A percentile compares a stretch with the other conserved stretches of the same genome.
Evolutionary conservation across 1,140 invertebrate species (phyloP).

Genomic region (Stegodyphus dumicola): DNA sequence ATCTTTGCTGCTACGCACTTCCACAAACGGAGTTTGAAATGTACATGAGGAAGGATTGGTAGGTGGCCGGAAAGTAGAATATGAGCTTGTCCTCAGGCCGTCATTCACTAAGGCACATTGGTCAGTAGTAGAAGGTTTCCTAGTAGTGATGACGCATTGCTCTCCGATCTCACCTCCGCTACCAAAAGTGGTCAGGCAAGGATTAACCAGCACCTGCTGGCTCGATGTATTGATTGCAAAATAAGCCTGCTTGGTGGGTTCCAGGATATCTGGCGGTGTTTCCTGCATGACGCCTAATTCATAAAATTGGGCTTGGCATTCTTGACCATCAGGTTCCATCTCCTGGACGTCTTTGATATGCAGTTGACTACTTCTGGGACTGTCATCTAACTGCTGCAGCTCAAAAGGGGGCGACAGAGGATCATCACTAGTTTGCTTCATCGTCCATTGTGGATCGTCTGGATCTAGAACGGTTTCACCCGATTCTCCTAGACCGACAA

Average conservation of each 20-base stretch:
- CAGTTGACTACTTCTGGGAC: slow-evolving; percentile 45
- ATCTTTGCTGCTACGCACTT: slow-evolving; percentile 1
- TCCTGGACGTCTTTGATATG: slow-evolving; percentile 47
- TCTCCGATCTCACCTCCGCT: slow-evolving; percentile 25
- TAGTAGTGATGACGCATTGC: slow-evolving; percentile 37
- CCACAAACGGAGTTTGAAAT: slow-evolving; percentile 15
- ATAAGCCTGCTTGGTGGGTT: slow-evolving; percentile 42
- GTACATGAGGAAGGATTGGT: slow-evolving; percentile 7
- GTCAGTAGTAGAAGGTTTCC: slow-evolving; percentile 1
- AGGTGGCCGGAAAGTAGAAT: slow-evolving; percentile 53
- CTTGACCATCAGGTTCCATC: slow-evolving; percentile 35
- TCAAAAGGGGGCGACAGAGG: slow-evolving; percentile 18
- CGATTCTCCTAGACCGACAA: not conserved
- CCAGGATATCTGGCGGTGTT: slow-evolving; percentile 45
- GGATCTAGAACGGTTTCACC: not conserved
- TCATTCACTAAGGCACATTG: slow-evolving; percentile 46
- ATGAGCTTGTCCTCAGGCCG: slow-evolving; percentile 30
- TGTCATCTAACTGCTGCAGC: slow-evolving; percentile 44
- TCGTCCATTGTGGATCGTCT: slow-evolving; percentile 1
- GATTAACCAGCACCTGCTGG: slow-evolving; percentile 30
- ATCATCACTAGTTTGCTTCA: slow-evolving; percentile 6
- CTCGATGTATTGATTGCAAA: slow-evolving; percentile 25
- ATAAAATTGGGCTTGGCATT: slow-evolving; percentile 19
- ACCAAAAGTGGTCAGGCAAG: slow-evolving; percentile 32
- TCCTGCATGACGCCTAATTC: slow-evolving; percentile 32